Percentiles rank a stretch among this genome's conserved stretches.
These are phyloP conservation scores for Cetonia aurata DNA, from an alignment of 2,888 invertebrate species.

Conservation along the genomic window DNA sequence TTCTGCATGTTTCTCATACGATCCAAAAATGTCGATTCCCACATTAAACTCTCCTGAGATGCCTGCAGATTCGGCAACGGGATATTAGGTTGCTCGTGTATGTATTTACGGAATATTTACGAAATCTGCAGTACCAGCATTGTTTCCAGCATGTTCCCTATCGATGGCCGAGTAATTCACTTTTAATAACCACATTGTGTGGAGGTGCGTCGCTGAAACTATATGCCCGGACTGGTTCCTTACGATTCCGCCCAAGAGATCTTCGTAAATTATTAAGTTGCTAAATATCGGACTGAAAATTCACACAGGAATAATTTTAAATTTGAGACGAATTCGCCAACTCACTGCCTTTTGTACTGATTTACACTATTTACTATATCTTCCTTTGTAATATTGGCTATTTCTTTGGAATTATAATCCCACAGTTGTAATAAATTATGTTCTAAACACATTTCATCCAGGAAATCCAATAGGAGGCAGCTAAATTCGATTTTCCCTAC, in stretches of 20 bases:
- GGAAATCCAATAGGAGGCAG: conserved; percentile 74
- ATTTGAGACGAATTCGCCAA: conserved; percentile 24
- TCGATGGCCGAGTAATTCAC: conserved; percentile 78
- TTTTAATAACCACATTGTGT: conserved; percentile 74
- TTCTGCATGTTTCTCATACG: conserved; percentile 64
- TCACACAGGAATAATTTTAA: not conserved
- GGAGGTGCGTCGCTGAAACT: conserved; percentile 73
- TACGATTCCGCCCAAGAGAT: conserved; percentile 73
- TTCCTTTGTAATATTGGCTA: conserved; percentile 70
- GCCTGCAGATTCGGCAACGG: conserved; percentile 59
- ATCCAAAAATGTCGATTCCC: conserved; percentile 73
- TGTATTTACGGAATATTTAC: conserved; percentile 63
- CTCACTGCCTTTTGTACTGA: conserved; percentile 67
- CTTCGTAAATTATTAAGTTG: conserved; percentile 74
- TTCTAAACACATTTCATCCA: conserved; percentile 74
- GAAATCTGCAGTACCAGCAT: conserved; percentile 82
- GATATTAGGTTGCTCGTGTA: not conserved
- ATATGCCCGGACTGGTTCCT: conserved; percentile 74
- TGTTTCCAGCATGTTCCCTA: conserved; percentile 76
- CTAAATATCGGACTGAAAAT: conserved; percentile 74
- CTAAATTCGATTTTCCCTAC: conserved; percentile 36
- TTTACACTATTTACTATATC: conserved; percentile 76
- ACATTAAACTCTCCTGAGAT: conserved; percentile 70
- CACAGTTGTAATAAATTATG: conserved; percentile 79
- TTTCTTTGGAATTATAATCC: conserved; percentile 71